Percentiles rank a stretch among this genome's conserved stretches.
Conservation (phyloP, 2,113 vertebrate species). For the Crocuta crocuta region DNA sequence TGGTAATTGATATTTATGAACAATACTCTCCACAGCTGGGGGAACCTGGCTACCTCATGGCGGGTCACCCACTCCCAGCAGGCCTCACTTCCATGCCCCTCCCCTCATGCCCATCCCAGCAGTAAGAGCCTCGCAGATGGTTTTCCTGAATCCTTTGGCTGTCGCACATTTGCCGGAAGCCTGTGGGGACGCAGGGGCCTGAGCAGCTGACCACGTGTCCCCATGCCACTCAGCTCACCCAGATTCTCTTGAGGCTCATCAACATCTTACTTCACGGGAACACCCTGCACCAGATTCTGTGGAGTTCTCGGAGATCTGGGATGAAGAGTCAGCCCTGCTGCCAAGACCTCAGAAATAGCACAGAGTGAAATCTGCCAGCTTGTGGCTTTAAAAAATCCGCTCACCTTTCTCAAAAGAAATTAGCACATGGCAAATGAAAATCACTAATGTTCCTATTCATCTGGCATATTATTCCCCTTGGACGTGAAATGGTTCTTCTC, state of each 20-base stretch:
- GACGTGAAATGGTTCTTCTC: slow-evolving; percentile 43
- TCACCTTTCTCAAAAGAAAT: slow-evolving; percentile 75
- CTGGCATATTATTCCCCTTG: slow-evolving; percentile 49
- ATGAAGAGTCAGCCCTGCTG: slow-evolving; percentile 68
- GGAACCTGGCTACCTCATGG: neutral
- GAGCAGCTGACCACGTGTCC: neutral
- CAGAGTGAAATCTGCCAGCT: slow-evolving; percentile 74
- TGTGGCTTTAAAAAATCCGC: slow-evolving; percentile 61
- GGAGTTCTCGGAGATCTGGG: slow-evolving; percentile 70
- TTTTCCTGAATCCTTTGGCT: neutral
- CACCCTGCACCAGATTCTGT: slow-evolving; percentile 76
- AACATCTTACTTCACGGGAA: slow-evolving; percentile 75
- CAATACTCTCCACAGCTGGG: slow-evolving; percentile 48
- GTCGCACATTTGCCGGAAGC: neutral
- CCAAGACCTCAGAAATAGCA: slow-evolving; percentile 82
- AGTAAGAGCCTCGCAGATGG: neutral
- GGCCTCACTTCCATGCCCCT: neutral
- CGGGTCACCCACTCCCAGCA: neutral
- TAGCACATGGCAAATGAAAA: slow-evolving; percentile 51
- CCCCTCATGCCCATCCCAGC: neutral
- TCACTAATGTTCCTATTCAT: slow-evolving; percentile 52
- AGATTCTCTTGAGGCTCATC: slow-evolving; percentile 67
- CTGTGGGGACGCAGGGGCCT: neutral
- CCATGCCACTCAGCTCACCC: neutral
- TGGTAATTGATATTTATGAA: slow-evolving; percentile 68